Percentiles rank a stretch among this genome's conserved stretches.
Conservation (phyloP, 2,888 invertebrate genomes). For the Napeogenes sylphis region DNA sequence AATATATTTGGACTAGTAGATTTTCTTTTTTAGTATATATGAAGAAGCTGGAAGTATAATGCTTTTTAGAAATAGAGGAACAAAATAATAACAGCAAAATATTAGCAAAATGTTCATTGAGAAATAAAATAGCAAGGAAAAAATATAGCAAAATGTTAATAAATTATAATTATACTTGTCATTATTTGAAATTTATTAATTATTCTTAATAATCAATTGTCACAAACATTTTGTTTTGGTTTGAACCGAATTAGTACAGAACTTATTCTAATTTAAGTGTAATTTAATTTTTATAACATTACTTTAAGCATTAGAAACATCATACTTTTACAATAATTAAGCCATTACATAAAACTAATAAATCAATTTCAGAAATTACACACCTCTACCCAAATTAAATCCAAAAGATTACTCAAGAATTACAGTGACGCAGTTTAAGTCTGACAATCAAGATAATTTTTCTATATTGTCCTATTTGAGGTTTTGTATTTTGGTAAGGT, state of each 20-base stretch:
- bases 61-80: too few relatives aligned
- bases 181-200: too few relatives aligned
- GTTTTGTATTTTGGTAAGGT: conserved; percentile 57
- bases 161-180: too few relatives aligned
- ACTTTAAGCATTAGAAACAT: too few relatives aligned
- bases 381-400: conserved; percentile 66
- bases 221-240: neutral
- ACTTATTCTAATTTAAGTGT: neutral
- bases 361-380: conserved; percentile 50
- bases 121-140: too few relatives aligned
- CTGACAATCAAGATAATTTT: conserved; percentile 56
- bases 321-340: conserved; percentile 10
- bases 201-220: too few relatives aligned
- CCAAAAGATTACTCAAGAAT: conserved; percentile 59
- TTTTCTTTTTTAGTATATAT: too few relatives aligned
- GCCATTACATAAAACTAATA: neutral
- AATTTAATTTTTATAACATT: neutral
- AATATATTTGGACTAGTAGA: too few relatives aligned
- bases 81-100: too few relatives aligned
- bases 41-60: too few relatives aligned
- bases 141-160: too few relatives aligned
- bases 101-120: too few relatives aligned
- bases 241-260: neutral
- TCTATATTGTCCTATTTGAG: conserved; percentile 58
- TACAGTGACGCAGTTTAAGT: conserved; percentile 57